A percentile compares a stretch with the other conserved stretches of the same genome.
Conservation (phyloP, 2,888 invertebrate species). For the Drosophila atroscutellata region DNA sequence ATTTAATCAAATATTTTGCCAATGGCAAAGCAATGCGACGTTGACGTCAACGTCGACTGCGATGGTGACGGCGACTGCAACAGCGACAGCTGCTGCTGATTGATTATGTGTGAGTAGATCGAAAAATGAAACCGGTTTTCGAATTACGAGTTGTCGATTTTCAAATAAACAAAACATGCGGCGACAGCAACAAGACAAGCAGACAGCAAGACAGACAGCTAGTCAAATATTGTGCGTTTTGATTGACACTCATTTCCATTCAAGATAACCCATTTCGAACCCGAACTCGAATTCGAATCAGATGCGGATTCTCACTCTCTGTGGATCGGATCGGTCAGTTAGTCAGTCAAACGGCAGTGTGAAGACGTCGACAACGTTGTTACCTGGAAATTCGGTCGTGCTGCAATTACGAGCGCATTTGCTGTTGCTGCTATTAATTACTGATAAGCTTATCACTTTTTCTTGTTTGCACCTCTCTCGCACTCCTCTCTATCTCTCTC, state of each 20-base stretch:
- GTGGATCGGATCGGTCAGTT: constrained; percentile 2
- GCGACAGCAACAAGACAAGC: constrained; percentile 3
- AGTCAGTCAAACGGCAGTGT: not conserved
- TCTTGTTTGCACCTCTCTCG: constrained; percentile 5
- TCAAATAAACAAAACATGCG: constrained; percentile 27
- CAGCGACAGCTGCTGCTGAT: constrained; percentile 21
- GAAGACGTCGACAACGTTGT: constrained; percentile 9
- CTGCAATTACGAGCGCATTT: constrained; percentile 37
- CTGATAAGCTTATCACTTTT: constrained; percentile 76
- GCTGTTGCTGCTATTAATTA: constrained; percentile 6
- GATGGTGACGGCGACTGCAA: constrained; percentile 12
- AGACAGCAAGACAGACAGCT: not conserved
- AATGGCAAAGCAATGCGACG: constrained; percentile 55
- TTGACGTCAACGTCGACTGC: not conserved
- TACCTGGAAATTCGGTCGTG: constrained; percentile 42
- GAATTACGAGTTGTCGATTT: constrained; percentile 46
- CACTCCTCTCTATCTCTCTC: not conserved
- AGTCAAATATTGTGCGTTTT: constrained; percentile 39
- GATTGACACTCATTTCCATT: constrained; percentile 16
- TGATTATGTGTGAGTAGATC: constrained; percentile 28
- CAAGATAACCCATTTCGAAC: constrained; percentile 4
- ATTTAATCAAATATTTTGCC: constrained; percentile 76
- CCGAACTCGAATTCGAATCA: constrained; percentile 3
- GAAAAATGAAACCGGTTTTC: constrained; percentile 54
- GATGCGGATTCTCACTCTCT: not conserved